phyloP scores from a whole-genome alignment of 2,113 vertebrate genomes.

The Heloderma charlesbogerti region DNA sequence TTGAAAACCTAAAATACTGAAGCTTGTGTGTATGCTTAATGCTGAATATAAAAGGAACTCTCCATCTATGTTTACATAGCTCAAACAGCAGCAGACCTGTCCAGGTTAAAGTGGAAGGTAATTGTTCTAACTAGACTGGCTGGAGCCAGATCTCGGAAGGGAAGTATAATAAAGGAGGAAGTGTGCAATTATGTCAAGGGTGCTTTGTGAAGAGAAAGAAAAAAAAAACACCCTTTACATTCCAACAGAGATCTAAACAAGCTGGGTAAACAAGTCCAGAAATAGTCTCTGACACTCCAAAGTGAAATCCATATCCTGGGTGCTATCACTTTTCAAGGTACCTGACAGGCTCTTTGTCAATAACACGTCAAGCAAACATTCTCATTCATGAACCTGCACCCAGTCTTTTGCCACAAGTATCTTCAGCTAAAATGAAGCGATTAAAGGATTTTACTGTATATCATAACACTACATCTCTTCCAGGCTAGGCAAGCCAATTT shows the following conservation, averaged over 20 bases:
- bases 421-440: conserved; percentile 9
- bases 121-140: conserved; percentile 80
- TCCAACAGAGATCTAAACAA: conserved; percentile 58
- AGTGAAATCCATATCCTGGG: conserved; percentile 46
- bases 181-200: conserved; percentile 52
- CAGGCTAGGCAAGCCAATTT: not conserved
- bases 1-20: conserved; percentile 19
- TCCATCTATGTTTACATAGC: conserved; percentile 43
- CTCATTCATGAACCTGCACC: conserved; percentile 15
- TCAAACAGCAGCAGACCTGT: conserved; percentile 48
- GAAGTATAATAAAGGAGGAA: conserved; percentile 73
- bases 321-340: conserved; percentile 32
- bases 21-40: not conserved
- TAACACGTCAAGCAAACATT: not conserved
- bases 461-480: conserved; percentile 2
- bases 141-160: conserved; percentile 82
- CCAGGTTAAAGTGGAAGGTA: conserved; percentile 52
- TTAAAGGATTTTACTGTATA: not conserved
- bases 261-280: conserved; percentile 35
- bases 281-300: conserved; percentile 49
- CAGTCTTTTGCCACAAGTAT: conserved; percentile 4
- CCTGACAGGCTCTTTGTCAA: conserved; percentile 38
- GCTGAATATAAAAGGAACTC: conserved; percentile 29
- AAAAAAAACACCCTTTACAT: conserved; percentile 26
- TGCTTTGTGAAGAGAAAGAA: conserved; percentile 45